Percentiles rank a stretch among this genome's conserved stretches.
These are phyloP conservation scores for Meganola albula DNA, from an alignment of 2,888 invertebrate genomes.

Conservation along the genomic window DNA sequence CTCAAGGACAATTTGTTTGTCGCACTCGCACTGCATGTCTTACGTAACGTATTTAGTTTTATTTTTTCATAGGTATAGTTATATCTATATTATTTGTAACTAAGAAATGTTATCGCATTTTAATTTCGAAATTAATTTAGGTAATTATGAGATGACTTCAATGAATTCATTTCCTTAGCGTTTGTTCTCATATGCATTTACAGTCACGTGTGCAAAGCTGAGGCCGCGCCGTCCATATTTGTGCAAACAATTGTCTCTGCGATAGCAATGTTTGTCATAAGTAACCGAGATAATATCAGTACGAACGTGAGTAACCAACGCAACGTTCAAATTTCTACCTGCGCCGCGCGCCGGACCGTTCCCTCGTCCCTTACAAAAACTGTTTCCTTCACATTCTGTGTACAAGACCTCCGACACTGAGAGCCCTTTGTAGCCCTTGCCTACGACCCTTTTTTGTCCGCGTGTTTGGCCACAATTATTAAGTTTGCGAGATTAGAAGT, in stretches of 20 bases:
- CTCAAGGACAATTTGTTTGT: conserved; percentile 34
- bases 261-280: conserved; percentile 64
- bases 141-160: too few relatives aligned
- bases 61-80: too few relatives aligned
- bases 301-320: conserved; percentile 31
- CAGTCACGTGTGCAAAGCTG: conserved; percentile 53
- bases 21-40: too few relatives aligned
- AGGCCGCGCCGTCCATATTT: conserved; percentile 60
- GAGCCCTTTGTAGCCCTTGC: conserved; percentile 51
- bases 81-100: too few relatives aligned
- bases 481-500: conserved; percentile 33
- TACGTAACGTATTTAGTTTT: too few relatives aligned
- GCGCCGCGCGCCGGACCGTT: conserved; percentile 40
- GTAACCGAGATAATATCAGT: conserved; percentile 56
- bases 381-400: conserved; percentile 69
- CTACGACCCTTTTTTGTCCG: conserved; percentile 66
- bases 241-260: conserved; percentile 57
- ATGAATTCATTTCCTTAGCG: too few relatives aligned
- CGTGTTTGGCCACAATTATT: conserved; percentile 42
- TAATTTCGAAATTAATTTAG: too few relatives aligned
- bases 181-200: conserved; percentile 22
- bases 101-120: too few relatives aligned
- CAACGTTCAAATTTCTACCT: conserved; percentile 53
- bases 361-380: conserved; percentile 48
- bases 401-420: conserved; percentile 73